Evolutionary conservation across 2,888 invertebrate species (phyloP), one percentile per base, ranked within the genome.

Genomic region (Oscheius myriophilus): DNA sequence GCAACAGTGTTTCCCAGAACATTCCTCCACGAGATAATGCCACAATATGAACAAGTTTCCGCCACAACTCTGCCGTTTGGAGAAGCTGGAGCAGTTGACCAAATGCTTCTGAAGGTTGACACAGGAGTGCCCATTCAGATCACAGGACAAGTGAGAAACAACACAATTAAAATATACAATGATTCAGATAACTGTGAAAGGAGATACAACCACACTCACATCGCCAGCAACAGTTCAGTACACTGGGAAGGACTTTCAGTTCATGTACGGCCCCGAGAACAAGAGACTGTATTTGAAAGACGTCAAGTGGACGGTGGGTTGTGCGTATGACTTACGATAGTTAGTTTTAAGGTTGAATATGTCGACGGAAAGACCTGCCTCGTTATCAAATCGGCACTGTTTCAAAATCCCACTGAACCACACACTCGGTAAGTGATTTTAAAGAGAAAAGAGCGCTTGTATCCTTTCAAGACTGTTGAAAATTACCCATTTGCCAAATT

Each of bases 51-150:
- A 2, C 16, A 16, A 4, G 25, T 61, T 16, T 26, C 25, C 1
- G 12, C 25, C 18, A 9, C 49, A 1, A 26, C 49, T 12, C 21
- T 61, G 4, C 61, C 61, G 1, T 61, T 61, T n/a, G 61, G 61
- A 26, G 61, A 61, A 26, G 49, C 33, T 14, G 61, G 61, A 46
- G n/a, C 61, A n/a, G 61, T 49, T 14, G 49, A 46, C 14, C 61
- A 61, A 18, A 46, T 61, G 49, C n/a, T 7, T 2, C 49, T 49
- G 49, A 61, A 61, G 26, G n/a, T 61, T 18, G 18, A 25, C 4
- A 46, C 46, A 25, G 61, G 61, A 49, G n/a, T 61, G 16, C 61
- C 61, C 49, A 25, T 61, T 33, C 39, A 49, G 46, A 61, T 61
- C 18, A 46, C 39, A 14, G 61, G 61, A 61, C 12, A 18, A 23